Base-by-base conservation (phyloP, 1,140 invertebrate species). In the Anagrus nilaparvatae region DNA sequence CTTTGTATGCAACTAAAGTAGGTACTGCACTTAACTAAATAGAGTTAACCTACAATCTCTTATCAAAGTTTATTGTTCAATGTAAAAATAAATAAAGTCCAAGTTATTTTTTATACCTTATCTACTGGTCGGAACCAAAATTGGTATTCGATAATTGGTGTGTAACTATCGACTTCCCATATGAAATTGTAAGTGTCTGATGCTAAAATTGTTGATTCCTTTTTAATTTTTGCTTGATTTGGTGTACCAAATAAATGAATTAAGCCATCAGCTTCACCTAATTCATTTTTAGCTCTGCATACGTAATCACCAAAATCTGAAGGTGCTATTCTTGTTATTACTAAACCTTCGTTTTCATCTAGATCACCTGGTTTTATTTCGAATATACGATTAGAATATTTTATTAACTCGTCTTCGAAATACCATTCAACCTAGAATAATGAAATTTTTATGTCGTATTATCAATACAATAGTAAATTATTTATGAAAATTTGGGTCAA, bases 261-360 rank as follows among this genome's bases (percentile, higher is more conserved):
- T 8, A 51, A 58, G 17, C 64, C 62, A 27, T 70, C 65, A 16
- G 57, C 65, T 13, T 53, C 61, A 2, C 84, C 86, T 6, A 84
- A 56, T 13, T 71, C 71, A 58, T 89, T 91, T 23, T 77, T 74
- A 0, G 83, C 86, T 19, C 75, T 70, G 58, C 86, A 89, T 1
- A 79, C 75, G 55, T 88, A 89, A 47, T 75, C 74, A 0, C 84
- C 86, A 41, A 87, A 77, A 60, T 91, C 85, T n/a, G n/a, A n/a
- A n/a, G n/a, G n/a, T n/a, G n/a, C n/a, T n/a, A n/a, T n/a, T n/a
- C n/a, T n/a, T n/a, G n/a, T n/a, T n/a, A n/a, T n/a, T n/a, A n/a
- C n/a, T n/a, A n/a, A n/a, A n/a, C n/a, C n/a, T n/a, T n/a, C n/a
- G n/a, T n/a, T n/a, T n/a, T n/a, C n/a, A n/a, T n/a, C n/a, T n/a